phyloP scores from a whole-genome alignment of 2,888 invertebrate species.

The Mylabris sibirica region DNA sequence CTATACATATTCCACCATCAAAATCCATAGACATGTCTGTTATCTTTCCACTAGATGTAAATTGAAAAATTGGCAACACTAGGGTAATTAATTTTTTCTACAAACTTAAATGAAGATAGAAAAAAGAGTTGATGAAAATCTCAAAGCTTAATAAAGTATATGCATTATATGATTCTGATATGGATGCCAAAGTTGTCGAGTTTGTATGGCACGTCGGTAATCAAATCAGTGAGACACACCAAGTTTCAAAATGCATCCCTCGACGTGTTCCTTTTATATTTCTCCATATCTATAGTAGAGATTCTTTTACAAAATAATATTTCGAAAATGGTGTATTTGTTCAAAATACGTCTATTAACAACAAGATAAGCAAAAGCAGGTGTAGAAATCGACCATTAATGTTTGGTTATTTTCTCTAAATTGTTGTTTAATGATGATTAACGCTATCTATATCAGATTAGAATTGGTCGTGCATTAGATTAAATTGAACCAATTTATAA shows the following conservation, averaged over 20 bases:
- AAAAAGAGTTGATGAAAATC: no score
- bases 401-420: conserved; percentile 9
- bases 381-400: background rate
- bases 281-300: no score
- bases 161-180: no score
- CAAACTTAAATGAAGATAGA: background rate
- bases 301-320: background rate
- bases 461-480: conserved; percentile 12
- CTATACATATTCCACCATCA: conserved; percentile 12
- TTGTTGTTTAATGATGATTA: conserved; percentile 33
- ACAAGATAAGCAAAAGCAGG: no score
- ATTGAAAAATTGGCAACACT: conserved; percentile 11
- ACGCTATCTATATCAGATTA: conserved; percentile 26
- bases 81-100: background rate
- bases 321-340: background rate
- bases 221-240: no score
- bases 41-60: conserved; percentile 6
- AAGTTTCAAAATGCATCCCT: no score
- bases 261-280: no score
- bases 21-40: background rate
- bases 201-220: no score
- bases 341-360: no score
- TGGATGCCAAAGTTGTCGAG: no score
- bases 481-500: background rate
- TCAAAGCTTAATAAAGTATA: conserved; percentile 13